phyloP scores from a whole-genome alignment of 2,888 invertebrate species.

The Andrena flavipes region DNA sequence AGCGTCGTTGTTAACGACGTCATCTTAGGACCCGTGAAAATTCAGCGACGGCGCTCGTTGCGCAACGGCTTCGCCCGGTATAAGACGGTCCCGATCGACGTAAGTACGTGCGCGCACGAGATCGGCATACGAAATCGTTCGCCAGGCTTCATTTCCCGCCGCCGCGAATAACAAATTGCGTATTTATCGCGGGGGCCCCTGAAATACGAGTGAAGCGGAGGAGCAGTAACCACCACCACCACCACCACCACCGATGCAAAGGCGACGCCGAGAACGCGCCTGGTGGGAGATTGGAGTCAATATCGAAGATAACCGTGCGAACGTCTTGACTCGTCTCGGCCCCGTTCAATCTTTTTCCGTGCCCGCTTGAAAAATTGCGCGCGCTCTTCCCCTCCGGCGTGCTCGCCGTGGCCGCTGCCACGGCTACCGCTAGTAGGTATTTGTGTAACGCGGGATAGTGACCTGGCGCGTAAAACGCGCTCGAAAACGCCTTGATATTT shows the following conservation, averaged over 20 bases:
- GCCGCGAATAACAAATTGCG: conserved; percentile 49
- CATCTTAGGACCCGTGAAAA: conserved; percentile 4
- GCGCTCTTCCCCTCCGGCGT: conserved; percentile 17
- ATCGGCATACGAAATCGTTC: conserved; percentile 37
- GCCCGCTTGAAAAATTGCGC: conserved; percentile 41
- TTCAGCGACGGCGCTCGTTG: background rate
- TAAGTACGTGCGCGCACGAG: conserved; percentile 1
- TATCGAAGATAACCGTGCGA: conserved; percentile 67
- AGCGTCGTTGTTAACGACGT: background rate
- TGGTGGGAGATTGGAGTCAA: conserved; percentile 47
- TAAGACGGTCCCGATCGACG: background rate
- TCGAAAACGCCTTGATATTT: conserved; percentile 43
- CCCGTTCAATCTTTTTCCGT: conserved; percentile 50
- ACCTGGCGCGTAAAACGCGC: conserved; percentile 35
- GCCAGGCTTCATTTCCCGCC: conserved; percentile 24
- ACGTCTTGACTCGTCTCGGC: conserved; percentile 56
- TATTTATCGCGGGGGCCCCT: conserved; percentile 45
- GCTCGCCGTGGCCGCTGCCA: background rate
- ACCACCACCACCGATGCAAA: conserved; percentile 7
- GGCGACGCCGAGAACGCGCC: background rate
- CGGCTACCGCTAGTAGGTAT: background rate
- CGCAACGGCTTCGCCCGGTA: too few species aligned
- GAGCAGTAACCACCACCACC: conserved; percentile 12
- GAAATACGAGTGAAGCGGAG: conserved; percentile 17
- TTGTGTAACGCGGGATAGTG: conserved; percentile 52